Evolutionary conservation across 2,888 invertebrate genomes (phyloP), one percentile per base, ranked within the genome.

Genomic region (Entomobrya multifasciata): DNA sequence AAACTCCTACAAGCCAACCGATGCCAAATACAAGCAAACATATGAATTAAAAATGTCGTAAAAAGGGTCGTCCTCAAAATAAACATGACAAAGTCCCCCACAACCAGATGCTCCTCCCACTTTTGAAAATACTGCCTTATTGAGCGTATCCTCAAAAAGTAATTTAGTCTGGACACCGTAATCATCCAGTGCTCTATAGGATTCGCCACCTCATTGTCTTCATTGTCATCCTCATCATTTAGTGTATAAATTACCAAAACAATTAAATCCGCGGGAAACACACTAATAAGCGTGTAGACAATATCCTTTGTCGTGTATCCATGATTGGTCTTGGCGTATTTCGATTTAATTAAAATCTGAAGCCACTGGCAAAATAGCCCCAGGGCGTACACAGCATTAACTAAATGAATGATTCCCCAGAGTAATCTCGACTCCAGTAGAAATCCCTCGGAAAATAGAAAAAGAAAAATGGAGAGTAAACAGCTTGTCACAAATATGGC

Each of bases 401-500:
- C 87, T 8, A 86, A 15, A 25, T 91, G 91, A 15, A 90, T 90
- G 13, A 90, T 55, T 0, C 89, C 91, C 89, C 89, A 89, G 2
- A 90, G 67, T 8, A 88, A 13, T 11, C 86, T 22, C 78, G 83
- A 85, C 76, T 88, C 87, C 41, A 88, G 74, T 10, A 91, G 72
- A 52, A 91, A 91, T 30, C 90, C 91, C 55, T 90, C 89, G 0
- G 90, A 89, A 62, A 91, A 91, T 1, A 88, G 85, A 49, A 90
- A 90, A 0, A 90, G 74, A 67, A 77, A 89, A 11, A 90, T 84
- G 41, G 91, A 91, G 8, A 88, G 60, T 0, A 90, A 36, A n/a
- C 89, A 90, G 0, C 89, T 80, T 13, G 49, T 27, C 10, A 89
- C 81, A 49, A 90, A 90, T 1, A 90, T 65, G 1, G 57, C 70